phyloP scores from a whole-genome alignment of 2,797 vertebrate species.

The Ibycter americanus region DNA sequence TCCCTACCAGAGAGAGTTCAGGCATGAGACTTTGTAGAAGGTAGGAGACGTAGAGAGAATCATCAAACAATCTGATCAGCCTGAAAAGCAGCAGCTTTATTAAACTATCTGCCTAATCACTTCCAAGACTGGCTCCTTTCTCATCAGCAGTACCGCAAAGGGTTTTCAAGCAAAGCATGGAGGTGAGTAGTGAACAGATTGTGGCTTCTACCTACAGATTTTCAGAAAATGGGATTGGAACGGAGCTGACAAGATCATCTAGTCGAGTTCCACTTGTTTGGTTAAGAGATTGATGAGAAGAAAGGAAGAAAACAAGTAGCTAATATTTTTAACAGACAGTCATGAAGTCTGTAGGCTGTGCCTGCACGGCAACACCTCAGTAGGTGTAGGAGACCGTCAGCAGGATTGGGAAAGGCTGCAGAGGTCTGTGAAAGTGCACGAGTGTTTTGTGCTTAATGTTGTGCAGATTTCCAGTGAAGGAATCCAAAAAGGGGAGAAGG shows the following conservation, averaged over 20 bases:
- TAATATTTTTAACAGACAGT: not conserved
- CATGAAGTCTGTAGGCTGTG: not conserved
- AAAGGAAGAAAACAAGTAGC: not conserved
- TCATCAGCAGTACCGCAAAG: not conserved
- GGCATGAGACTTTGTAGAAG: not conserved
- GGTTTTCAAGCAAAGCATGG: not conserved
- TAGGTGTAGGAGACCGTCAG: not conserved
- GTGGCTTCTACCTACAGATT: not conserved
- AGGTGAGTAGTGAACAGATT: not conserved
- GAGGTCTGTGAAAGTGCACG: not conserved
- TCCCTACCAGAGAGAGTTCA: not conserved
- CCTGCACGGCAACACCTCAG: rapidly evolving
- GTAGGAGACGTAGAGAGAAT: not conserved
- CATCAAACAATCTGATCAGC: not conserved
- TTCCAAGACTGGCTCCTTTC: not conserved
- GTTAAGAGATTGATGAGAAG: not conserved
- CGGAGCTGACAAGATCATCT: not conserved
- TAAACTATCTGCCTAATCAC: not conserved
- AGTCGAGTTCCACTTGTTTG: not conserved
- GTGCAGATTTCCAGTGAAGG: not conserved
- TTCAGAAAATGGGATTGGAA: not conserved
- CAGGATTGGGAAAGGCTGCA: not conserved
- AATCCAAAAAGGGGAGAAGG: not conserved
- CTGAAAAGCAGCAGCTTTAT: not conserved
- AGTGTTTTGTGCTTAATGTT: not conserved